Conservation (phyloP, 2,113 vertebrate species). For the Cichladusa arquata region DNA sequence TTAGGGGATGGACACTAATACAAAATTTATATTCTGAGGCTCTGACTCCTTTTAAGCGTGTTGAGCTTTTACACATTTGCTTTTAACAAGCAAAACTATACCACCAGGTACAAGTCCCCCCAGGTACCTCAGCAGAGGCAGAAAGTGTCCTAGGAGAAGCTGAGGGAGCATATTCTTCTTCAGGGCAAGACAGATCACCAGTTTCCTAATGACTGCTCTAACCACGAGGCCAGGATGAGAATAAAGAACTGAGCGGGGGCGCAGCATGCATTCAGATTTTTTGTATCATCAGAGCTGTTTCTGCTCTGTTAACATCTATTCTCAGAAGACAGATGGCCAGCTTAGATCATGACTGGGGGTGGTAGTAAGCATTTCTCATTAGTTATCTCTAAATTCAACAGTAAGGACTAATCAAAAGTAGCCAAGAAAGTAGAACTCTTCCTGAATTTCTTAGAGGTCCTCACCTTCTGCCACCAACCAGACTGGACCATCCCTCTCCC, state of each 20-base stretch:
- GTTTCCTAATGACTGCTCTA: background rate
- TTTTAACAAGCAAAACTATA: background rate
- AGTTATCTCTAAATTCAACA: background rate
- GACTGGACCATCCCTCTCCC: background rate
- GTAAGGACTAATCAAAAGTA: background rate
- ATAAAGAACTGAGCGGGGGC: accelerated
- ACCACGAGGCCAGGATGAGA: background rate
- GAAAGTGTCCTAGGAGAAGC: background rate
- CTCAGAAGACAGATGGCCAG: background rate
- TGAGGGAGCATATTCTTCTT: background rate
- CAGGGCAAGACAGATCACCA: background rate
- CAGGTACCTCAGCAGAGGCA: background rate
- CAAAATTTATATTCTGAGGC: background rate
- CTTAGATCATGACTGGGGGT: background rate
- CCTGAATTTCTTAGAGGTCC: background rate
- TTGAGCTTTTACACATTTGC: background rate
- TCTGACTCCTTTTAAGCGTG: background rate
- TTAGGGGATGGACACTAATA: background rate
- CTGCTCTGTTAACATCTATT: background rate
- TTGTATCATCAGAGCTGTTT: background rate
- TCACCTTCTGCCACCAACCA: background rate
- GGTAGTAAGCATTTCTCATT: background rate
- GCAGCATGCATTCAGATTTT: background rate
- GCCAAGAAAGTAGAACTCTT: background rate
- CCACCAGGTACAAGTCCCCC: background rate